These are phyloP conservation scores for Pangasius macronema DNA, from an alignment of 2,797 vertebrate species.

Conservation along the genomic window DNA sequence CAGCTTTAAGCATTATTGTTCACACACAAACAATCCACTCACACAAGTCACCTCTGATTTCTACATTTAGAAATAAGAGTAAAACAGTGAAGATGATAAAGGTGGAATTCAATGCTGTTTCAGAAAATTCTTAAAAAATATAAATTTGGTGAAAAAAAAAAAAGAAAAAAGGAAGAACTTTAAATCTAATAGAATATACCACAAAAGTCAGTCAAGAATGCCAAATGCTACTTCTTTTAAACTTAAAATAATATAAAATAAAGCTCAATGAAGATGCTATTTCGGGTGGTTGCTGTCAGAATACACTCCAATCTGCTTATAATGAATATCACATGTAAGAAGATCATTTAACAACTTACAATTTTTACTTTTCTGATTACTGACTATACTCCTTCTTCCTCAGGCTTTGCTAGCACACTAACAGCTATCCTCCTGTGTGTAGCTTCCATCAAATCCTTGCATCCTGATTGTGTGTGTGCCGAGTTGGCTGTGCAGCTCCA, in stretches of 20 bases:
- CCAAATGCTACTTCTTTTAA: background rate
- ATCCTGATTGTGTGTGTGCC: conserved; percentile 30
- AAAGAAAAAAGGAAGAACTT: background rate
- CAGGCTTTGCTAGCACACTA: background rate
- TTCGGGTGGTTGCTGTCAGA: background rate
- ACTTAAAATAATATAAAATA: background rate
- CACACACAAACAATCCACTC: background rate
- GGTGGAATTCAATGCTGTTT: background rate
- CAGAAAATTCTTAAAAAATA: background rate
- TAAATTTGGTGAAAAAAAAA: background rate
- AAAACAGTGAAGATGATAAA: background rate
- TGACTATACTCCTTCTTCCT: background rate
- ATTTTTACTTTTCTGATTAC: background rate
- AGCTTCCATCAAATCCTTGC: background rate
- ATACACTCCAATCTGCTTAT: background rate
- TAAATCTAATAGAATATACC: no score
- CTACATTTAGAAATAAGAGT: background rate
- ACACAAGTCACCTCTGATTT: background rate
- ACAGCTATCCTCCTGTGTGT: background rate
- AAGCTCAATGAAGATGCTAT: background rate
- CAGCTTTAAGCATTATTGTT: background rate
- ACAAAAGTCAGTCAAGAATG: background rate
- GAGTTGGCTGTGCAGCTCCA: conserved; percentile 41
- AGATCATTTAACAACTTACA: background rate
- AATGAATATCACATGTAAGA: background rate